Evolutionary conservation across 2,113 vertebrate species (phyloP).

Genomic region (Prionailurus bengalensis): DNA sequence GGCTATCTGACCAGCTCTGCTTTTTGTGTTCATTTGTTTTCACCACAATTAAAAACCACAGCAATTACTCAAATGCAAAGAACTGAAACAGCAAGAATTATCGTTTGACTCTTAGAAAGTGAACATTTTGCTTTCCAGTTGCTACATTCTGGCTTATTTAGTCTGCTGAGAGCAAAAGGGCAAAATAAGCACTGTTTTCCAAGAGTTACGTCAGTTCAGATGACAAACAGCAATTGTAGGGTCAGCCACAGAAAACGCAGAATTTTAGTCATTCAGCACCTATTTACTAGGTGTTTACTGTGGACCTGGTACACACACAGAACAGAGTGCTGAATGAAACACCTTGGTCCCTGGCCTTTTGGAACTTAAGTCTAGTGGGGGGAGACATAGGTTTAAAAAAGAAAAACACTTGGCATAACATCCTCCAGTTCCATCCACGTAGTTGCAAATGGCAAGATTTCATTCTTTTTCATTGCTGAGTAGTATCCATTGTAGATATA

Average conservation of each 20-base stretch:
- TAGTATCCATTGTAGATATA: too few relatives aligned
- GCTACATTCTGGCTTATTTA: not conserved
- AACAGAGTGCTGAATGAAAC: not conserved
- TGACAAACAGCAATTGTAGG: not conserved
- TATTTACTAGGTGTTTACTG: not conserved
- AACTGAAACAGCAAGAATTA: not conserved
- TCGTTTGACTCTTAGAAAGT: not conserved
- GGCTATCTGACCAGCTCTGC: not conserved
- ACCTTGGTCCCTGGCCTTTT: not conserved
- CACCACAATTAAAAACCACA: slow-evolving; percentile 31
- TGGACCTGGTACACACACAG: not conserved
- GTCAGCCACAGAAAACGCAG: not conserved
- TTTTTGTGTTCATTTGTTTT: not conserved
- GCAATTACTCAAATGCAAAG: slow-evolving; percentile 16
- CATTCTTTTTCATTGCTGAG: too few relatives aligned
- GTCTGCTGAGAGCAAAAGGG: not conserved
- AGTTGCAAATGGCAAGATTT: too few relatives aligned
- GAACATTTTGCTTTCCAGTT: not conserved
- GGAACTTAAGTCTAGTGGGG: not conserved
- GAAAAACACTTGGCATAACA: not conserved
- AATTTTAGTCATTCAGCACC: not conserved
- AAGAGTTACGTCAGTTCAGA: not conserved
- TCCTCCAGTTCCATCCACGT: too few relatives aligned
- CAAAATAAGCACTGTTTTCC: slow-evolving; percentile 21
- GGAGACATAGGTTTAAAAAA: not conserved